Conservation (phyloP, 1,140 invertebrate genomes). For the Drosophila kurseongensis region DNA sequence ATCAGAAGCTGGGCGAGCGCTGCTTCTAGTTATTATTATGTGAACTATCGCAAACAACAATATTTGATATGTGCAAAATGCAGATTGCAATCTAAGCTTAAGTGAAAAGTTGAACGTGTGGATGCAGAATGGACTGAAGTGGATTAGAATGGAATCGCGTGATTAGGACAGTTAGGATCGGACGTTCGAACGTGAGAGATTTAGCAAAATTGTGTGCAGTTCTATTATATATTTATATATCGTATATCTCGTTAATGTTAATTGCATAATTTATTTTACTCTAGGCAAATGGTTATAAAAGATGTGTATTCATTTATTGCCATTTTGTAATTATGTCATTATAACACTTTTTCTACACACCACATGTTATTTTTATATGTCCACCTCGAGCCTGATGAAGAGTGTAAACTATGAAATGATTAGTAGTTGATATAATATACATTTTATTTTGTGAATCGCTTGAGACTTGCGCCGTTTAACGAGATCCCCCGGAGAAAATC, state of each 20-base stretch:
- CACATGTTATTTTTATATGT: conserved; percentile 48
- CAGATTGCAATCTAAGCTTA: conserved; percentile 57
- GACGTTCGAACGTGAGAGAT: conserved; percentile 53
- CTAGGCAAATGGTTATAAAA: conserved; percentile 52
- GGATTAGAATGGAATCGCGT: conserved; percentile 14
- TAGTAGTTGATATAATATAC: conserved; percentile 12
- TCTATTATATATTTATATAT: conserved; percentile 66
- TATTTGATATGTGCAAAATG: conserved; percentile 65
- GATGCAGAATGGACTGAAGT: conserved; percentile 22
- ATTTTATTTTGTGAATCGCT: conserved; percentile 29
- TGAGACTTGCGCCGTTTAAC: conserved; percentile 35
- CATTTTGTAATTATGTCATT: conserved; percentile 74
- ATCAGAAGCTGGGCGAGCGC: conserved; percentile 46
- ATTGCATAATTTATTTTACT: conserved; percentile 79
- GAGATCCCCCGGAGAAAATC: conserved; percentile 14
- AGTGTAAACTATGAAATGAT: conserved; percentile 44
- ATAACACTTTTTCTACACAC: conserved; percentile 46
- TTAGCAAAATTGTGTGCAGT: conserved; percentile 80
- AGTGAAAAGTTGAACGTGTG: conserved; percentile 64
- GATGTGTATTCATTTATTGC: conserved; percentile 47
- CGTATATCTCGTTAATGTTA: conserved; percentile 70
- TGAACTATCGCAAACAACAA: conserved; percentile 64
- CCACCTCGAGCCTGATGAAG: conserved; percentile 11
- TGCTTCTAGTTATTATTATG: conserved; percentile 69
- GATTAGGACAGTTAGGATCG: conserved; percentile 35